phyloP scores from a whole-genome alignment of 2,113 vertebrate species.

The Guaruba guarouba region DNA sequence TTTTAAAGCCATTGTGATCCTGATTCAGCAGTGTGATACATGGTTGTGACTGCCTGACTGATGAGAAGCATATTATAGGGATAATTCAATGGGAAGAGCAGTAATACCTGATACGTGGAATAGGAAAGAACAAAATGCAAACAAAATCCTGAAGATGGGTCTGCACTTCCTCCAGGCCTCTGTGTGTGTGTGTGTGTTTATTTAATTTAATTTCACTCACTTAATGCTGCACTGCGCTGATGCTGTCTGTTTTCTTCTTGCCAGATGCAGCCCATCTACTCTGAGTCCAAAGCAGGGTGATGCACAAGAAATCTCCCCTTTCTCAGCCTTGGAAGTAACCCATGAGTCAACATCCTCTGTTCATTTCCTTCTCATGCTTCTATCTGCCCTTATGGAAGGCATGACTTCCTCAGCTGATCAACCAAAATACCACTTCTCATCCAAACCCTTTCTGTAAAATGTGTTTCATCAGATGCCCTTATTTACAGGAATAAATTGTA shows the following conservation, averaged over 20 bases:
- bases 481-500: not conserved
- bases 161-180: not conserved
- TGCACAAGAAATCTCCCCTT: not conserved
- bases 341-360: not conserved
- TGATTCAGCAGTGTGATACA: not conserved
- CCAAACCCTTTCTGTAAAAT: not conserved
- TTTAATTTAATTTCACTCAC: not conserved
- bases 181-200: not conserved
- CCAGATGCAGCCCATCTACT: not conserved
- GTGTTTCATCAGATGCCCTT: not conserved
- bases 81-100: not conserved
- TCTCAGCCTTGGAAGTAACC: not conserved
- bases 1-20: not conserved
- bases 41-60: not conserved
- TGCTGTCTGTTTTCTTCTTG: not conserved
- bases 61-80: rapidly evolving
- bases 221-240: not conserved
- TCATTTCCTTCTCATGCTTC: not conserved
- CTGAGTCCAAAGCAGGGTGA: not conserved
- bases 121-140: not conserved
- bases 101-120: not conserved
- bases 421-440: not conserved
- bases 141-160: not conserved
- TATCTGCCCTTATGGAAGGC: not conserved
- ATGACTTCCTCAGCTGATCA: not conserved